Conservation (phyloP, 2,888 invertebrate genomes). For the Lamellibrachia columna region DNA sequence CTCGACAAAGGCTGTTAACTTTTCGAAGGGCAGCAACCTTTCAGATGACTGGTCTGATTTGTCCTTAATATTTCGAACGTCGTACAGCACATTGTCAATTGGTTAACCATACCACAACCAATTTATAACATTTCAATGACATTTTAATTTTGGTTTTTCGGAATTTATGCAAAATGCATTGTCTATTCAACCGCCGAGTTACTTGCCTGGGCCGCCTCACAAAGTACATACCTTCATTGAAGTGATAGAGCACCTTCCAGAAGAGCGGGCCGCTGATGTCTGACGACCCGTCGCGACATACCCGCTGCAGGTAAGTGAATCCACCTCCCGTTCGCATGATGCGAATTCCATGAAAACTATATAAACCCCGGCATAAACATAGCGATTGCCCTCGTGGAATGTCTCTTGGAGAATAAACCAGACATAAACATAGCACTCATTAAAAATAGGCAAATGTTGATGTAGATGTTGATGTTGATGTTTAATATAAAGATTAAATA, state of each 20-base stretch:
- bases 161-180: background rate
- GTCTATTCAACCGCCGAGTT: background rate
- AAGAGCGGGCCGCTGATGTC: constrained; percentile 48
- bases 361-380: background rate
- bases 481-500: too few species aligned
- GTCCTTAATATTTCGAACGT: too few species aligned
- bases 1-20: too few species aligned
- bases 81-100: background rate
- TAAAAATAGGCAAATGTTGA: background rate
- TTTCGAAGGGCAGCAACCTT: too few species aligned
- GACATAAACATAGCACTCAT: background rate
- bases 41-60: too few species aligned
- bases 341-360: constrained; percentile 52
- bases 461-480: too few species aligned
- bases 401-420: background rate
- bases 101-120: background rate
- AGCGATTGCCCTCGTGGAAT: background rate
- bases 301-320: constrained; percentile 56
- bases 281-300: constrained; percentile 48
- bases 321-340: constrained; percentile 58
- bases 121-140: background rate
- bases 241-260: constrained; percentile 43
- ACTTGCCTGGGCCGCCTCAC: too few species aligned
- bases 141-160: background rate
- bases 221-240: background rate